A percentile compares a stretch with the other conserved stretches of the same genome.
These are phyloP conservation scores for Molossus molossus DNA, from an alignment of 2,797 vertebrate species.

Conservation along the genomic window DNA sequence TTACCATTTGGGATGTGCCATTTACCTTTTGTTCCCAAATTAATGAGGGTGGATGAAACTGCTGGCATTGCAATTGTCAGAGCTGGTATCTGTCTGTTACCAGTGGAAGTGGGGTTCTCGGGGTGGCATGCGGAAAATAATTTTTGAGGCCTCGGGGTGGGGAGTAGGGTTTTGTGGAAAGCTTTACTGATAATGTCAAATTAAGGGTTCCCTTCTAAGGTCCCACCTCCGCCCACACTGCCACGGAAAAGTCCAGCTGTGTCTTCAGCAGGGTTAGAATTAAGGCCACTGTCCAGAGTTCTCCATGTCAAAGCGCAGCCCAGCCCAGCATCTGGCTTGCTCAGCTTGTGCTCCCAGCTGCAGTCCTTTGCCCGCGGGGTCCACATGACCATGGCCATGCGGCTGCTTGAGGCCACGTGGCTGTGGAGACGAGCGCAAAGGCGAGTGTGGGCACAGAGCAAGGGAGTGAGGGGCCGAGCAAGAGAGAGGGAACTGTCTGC, in stretches of 20 bases:
- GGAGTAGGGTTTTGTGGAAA: not conserved
- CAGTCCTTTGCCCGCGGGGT: not conserved
- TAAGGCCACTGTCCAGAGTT: not conserved
- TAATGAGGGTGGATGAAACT: conserved; percentile 67
- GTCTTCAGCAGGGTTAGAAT: not conserved
- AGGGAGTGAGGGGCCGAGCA: not conserved
- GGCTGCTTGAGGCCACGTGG: not conserved
- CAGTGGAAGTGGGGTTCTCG: not conserved
- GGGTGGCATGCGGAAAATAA: not conserved
- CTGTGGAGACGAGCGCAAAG: not conserved
- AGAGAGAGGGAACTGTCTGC: not conserved
- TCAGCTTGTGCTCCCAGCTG: not conserved
- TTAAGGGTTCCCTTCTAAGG: not conserved
- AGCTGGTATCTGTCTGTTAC: not conserved
- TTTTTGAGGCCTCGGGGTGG: not conserved
- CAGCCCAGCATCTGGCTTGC: not conserved
- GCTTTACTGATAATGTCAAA: not conserved
- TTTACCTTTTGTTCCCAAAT: conserved; percentile 62
- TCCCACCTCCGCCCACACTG: not conserved
- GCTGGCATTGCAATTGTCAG: not conserved
- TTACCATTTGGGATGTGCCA: conserved; percentile 27
- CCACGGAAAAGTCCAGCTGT: not conserved
- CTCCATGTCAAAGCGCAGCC: not conserved
- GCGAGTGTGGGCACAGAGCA: not conserved
- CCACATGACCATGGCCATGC: not conserved